These are phyloP conservation scores for Thomomys bottae DNA, from an alignment of 2,113 vertebrate genomes.

Conservation along the genomic window DNA sequence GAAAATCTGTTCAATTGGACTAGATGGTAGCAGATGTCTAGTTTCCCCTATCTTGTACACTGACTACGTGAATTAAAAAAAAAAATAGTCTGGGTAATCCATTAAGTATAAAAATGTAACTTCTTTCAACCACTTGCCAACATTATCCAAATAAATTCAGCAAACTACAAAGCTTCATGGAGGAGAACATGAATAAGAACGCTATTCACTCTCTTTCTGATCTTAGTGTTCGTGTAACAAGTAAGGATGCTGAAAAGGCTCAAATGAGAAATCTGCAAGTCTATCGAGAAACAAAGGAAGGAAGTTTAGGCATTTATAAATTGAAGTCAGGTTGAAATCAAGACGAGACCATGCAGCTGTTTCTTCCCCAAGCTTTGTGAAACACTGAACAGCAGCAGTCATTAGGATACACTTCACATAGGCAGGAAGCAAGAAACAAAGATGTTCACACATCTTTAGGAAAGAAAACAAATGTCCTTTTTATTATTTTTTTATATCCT, in stretches of 20 bases:
- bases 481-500: not conserved
- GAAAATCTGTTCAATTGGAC: not conserved
- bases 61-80: not conserved
- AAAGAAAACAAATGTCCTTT: not conserved
- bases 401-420: not conserved
- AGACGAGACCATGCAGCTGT: not conserved
- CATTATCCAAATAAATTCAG: conserved; percentile 45
- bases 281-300: not conserved
- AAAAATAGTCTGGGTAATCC: not conserved
- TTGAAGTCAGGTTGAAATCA: conserved; percentile 7
- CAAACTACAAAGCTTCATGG: not conserved
- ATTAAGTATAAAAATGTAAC: conserved; percentile 17
- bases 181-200: no score
- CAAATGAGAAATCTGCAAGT: not conserved
- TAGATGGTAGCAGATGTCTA: not conserved
- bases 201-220: no score
- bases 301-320: not conserved
- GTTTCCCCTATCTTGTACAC: not conserved
- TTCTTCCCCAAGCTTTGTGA: not conserved
- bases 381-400: not conserved
- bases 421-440: not conserved
- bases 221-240: no score
- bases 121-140: conserved; percentile 27
- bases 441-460: not conserved
- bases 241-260: not conserved